Percentiles rank a stretch among this genome's conserved stretches.
Evolutionary conservation across 2,888 invertebrate species (phyloP).

Genomic region (Phoenoteleia sp.): DNA sequence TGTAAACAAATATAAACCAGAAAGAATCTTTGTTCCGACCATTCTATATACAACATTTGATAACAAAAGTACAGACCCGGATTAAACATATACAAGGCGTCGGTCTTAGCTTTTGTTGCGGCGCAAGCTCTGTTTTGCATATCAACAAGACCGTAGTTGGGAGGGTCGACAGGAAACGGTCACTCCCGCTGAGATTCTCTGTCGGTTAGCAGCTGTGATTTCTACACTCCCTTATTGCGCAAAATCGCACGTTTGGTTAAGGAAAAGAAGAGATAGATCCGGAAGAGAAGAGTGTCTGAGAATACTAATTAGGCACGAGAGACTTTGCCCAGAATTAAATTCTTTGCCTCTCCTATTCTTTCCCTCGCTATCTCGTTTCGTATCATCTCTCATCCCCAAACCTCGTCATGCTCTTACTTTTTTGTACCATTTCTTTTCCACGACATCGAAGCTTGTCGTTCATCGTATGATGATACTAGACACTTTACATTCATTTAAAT

Average conservation of each 20-base stretch:
- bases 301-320: slow-evolving; percentile 61
- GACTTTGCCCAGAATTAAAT: slow-evolving; percentile 51
- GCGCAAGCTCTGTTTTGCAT: slow-evolving; percentile 46
- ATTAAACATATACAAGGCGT: slow-evolving; percentile 46
- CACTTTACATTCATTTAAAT: slow-evolving; percentile 63
- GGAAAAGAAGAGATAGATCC: slow-evolving; percentile 49
- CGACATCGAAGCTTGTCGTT: slow-evolving; percentile 38
- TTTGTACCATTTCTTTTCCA: slow-evolving; percentile 35
- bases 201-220: slow-evolving; percentile 53
- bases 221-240: slow-evolving; percentile 58
- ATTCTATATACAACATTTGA: slow-evolving; percentile 21
- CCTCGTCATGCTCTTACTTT: not conserved
- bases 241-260: slow-evolving; percentile 54
- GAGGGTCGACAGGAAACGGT: slow-evolving; percentile 36
- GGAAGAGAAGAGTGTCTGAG: slow-evolving; percentile 37
- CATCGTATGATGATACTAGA: slow-evolving; percentile 47
- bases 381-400: not conserved
- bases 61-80: slow-evolving; percentile 41
- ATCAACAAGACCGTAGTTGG: slow-evolving; percentile 28
- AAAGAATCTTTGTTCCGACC: not conserved
- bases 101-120: slow-evolving; percentile 40
- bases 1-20: not conserved
- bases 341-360: slow-evolving; percentile 41
- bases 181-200: slow-evolving; percentile 47
- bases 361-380: not conserved